Evolutionary conservation across 1,140 invertebrate species (phyloP), one percentile per base, ranked within the genome.

Genomic region (Hydropsyche tenuis): DNA sequence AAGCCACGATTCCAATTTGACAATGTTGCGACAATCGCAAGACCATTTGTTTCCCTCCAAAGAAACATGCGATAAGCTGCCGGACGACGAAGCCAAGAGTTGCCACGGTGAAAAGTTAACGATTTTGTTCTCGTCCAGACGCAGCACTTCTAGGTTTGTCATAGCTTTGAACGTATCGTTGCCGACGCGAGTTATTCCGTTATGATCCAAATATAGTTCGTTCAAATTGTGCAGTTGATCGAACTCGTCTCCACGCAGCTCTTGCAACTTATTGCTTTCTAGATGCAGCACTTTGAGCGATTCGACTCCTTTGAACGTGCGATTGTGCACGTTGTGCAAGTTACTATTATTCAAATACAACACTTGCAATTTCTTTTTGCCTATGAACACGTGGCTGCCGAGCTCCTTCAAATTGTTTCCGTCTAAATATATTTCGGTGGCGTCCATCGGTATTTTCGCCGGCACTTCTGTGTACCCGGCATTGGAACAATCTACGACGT

Each of bases 401-500:
- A 96, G 83, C 79, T 94, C 88, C 16, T 88, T 89, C 75, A 96
- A 89, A 80, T 93, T 88, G 80, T 95, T 95, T 6, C 94, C 94
- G 81, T 96, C 94, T 65, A 96, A 86, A 83, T 95, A 96, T 68
- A 95, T 90, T 83, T 94, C 92, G 9, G 94, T 95, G 11, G 93
- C 92, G 81, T 96, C 94, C 93, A 96, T 96, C 0, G 94, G 94
- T 70, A 96, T 90, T 76, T 91, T 88, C 70, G 89, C 88, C 0
- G 94, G 94, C 14, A 94, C 87, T 77, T 86, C 85, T 22, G 86
- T 89, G 80, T 93, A 93, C 5, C 88, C 89, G 16, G 90, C 88
- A 72, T 88, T 90, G 0, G 92, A 92, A 82, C 94, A 96, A 81
- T 95, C 93, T n/a, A 95, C 94, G 30, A 96, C 92, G 81, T 96